Conservation (phyloP, 2,797 vertebrate genomes). For the Acipenser transmontanus region DNA sequence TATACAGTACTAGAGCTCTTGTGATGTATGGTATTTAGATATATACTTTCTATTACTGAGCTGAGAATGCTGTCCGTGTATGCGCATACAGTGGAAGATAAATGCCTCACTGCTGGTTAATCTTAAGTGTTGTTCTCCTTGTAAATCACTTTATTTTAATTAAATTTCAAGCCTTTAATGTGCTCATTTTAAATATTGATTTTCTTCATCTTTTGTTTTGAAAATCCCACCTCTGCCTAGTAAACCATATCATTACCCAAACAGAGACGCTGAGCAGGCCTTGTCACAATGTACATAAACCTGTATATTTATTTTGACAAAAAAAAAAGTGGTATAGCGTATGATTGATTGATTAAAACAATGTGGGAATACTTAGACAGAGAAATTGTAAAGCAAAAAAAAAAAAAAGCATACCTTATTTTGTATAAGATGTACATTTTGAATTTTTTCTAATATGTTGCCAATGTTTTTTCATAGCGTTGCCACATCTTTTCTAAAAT, state of each 20-base stretch:
- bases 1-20: too few species aligned
- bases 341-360: conserved; percentile 28
- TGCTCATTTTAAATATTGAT: conserved; percentile 20
- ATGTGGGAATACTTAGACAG: conserved; percentile 39
- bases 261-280: conserved; percentile 43
- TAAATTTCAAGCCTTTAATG: conserved; percentile 37
- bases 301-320: conserved; percentile 48
- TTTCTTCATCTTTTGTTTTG: conserved; percentile 31
- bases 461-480: conserved; percentile 47
- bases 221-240: conserved; percentile 30
- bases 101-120: conserved; percentile 53
- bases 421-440: conserved; percentile 65
- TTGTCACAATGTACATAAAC: conserved; percentile 50
- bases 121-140: conserved; percentile 40
- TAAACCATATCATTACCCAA: conserved; percentile 34
- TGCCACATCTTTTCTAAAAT: conserved; percentile 46
- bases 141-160: conserved; percentile 40
- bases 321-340: too few species aligned
- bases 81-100: background rate
- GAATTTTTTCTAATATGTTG: conserved; percentile 48
- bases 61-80: too few species aligned
- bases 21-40: too few species aligned
- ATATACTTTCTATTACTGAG: too few species aligned
- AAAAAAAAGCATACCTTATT: conserved; percentile 42
- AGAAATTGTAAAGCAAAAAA: conserved; percentile 53